Conservation (phyloP, 2,113 vertebrate genomes). For the Hoplias malabaricus region DNA sequence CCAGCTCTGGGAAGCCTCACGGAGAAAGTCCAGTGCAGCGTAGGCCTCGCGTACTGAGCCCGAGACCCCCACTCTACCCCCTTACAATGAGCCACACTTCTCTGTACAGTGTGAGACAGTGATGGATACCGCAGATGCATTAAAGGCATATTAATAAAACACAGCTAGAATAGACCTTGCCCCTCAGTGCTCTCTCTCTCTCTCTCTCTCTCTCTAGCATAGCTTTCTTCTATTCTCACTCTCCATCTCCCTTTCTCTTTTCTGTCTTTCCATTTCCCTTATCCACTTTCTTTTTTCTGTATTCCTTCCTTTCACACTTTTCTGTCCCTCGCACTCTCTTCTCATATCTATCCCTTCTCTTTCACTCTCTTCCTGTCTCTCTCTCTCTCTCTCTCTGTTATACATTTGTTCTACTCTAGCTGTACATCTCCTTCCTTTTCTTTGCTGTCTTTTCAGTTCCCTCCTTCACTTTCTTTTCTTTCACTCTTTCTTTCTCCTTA, state of each 20-base stretch:
- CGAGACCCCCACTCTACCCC: too few relatives aligned
- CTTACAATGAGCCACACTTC: conserved; percentile 21
- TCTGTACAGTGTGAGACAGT: conserved; percentile 45
- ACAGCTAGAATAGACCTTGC: conserved; percentile 69
- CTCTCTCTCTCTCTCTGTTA: background rate
- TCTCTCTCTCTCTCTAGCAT: background rate
- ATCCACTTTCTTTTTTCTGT: too few relatives aligned
- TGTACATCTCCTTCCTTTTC: background rate
- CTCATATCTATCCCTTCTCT: background rate
- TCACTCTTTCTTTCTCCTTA: background rate
- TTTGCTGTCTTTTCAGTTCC: background rate
- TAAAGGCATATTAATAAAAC: conserved; percentile 74
- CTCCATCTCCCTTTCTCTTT: too few relatives aligned
- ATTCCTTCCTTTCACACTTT: background rate
- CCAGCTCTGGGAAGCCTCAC: too few relatives aligned
- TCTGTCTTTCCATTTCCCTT: too few relatives aligned
- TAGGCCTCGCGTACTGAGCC: too few relatives aligned
- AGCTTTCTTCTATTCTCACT: too few relatives aligned
- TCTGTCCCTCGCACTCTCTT: background rate
- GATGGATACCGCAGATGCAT: conserved; percentile 54
- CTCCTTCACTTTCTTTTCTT: conserved; percentile 21
- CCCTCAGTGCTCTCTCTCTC: conserved; percentile 46
- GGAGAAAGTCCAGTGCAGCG: too few relatives aligned
- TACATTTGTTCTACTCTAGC: background rate
- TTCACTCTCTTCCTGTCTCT: background rate